These are phyloP conservation scores for Eospalax fontanierii DNA, from an alignment of 2,797 vertebrate species.

Conservation along the genomic window DNA sequence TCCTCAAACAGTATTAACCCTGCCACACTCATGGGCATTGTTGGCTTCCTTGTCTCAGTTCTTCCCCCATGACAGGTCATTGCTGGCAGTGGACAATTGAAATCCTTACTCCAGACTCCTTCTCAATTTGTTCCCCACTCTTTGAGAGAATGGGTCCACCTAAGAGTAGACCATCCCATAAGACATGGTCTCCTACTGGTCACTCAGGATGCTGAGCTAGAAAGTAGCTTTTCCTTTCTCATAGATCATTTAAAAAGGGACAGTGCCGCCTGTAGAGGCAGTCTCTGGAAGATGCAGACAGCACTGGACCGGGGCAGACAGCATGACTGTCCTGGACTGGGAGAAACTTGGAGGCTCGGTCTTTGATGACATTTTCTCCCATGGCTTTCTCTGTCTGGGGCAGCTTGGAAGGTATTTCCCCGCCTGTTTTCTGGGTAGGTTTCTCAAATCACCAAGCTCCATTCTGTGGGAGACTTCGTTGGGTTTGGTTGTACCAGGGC, in stretches of 20 bases:
- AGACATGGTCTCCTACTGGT: slow-evolving; percentile 51
- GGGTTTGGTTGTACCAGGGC: not conserved
- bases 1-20: slow-evolving; percentile 74
- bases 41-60: not conserved
- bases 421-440: not conserved
- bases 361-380: not conserved
- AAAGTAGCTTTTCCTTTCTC: slow-evolving; percentile 79
- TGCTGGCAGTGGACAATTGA: slow-evolving; percentile 86
- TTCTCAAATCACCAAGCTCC: not conserved
- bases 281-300: not conserved
- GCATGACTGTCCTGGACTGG: not conserved
- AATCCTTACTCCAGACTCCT: slow-evolving; percentile 50
- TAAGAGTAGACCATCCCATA: not conserved
- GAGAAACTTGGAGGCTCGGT: not conserved
- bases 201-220: slow-evolving; percentile 76
- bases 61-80: slow-evolving; percentile 70
- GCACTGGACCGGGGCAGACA: not conserved
- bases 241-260: slow-evolving; percentile 81
- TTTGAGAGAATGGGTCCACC: slow-evolving; percentile 36
- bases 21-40: slow-evolving; percentile 55
- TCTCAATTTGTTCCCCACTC: not conserved
- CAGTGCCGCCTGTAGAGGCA: not conserved
- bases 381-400: not conserved
- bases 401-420: not conserved
- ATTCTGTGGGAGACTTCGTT: not conserved